Evolutionary conservation across 2,888 invertebrate genomes (phyloP), one percentile per base, ranked within the genome.

Genomic region (Meteorus colon): DNA sequence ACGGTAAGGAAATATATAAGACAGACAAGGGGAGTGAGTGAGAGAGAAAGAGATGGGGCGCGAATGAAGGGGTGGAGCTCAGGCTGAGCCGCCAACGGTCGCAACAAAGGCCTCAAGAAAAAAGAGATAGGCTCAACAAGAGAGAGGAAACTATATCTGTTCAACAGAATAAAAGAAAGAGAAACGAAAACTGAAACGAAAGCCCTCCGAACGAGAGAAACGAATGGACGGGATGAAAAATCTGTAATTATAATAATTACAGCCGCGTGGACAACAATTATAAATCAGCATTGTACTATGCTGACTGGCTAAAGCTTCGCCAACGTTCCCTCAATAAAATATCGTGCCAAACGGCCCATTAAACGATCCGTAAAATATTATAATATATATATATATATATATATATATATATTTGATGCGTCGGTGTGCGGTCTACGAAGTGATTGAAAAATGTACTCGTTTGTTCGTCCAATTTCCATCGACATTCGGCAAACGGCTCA

Each of bases 231-330:
- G 77, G 5, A 82, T 84, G 84, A 86, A 86, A 86, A 86, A 83
- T 84, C 82, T 86, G 84, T 85, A 87, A 87, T 86, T 86, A 87
- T 85, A 83, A 87, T 87, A 87, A 86, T 87, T 86, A 87, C 80
- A 87, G 81, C 75, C 78, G 82, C 76, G 79, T 81, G 81, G 81
- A 79, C 83, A 85, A 85, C 86, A 87, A 87, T 86, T 87, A 86
- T 87, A 86, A 87, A 87, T 87, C 86, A 87, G 83, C 84, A 85
- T 86, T 83, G 86, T 86, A 86, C 85, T 85, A 87, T 86, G 84
- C 85, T 70, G 69, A 70, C 55, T 63, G 60, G 69, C n/a, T 24
- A 69, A 74, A 86, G 83, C 24, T 19, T 19, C 8, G 55, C 55
- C n/a, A 55, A 85, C 84, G 84, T 85, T 82, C 82, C 19, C 79